These are phyloP conservation scores for Tenthredo scrophulariae DNA, from an alignment of 2,888 invertebrate species.

Conservation along the genomic window DNA sequence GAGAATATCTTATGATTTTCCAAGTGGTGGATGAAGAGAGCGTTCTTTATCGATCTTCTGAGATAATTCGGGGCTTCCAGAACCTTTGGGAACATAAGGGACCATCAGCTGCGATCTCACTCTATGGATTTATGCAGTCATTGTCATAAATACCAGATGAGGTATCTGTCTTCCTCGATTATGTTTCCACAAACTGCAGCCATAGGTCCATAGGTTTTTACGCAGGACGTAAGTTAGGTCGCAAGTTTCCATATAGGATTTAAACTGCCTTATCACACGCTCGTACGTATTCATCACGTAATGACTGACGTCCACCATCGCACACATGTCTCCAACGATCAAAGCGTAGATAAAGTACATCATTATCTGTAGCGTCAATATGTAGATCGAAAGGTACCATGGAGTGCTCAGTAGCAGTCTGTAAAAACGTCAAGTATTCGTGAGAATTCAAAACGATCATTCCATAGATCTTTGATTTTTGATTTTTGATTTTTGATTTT, in stretches of 20 bases:
- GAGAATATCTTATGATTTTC: conserved; percentile 31
- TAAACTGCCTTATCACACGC: conserved; percentile 25
- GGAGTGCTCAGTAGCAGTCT: not conserved
- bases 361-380: not conserved
- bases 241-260: conserved; percentile 30
- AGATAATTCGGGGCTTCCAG: conserved; percentile 34
- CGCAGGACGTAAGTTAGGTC: conserved; percentile 40
- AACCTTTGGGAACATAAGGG: not conserved
- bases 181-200: conserved; percentile 17
- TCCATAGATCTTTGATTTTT: not conserved
- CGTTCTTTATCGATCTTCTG: conserved; percentile 25
- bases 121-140: not conserved
- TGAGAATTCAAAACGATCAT: not conserved
- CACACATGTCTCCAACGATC: conserved; percentile 36
- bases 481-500: not conserved
- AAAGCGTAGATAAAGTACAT: conserved; percentile 35
- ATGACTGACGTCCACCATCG: conserved; percentile 38
- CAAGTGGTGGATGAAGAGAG: conserved; percentile 27
- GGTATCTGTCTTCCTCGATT: conserved; percentile 34
- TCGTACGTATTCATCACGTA: conserved; percentile 39
- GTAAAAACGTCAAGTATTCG: not conserved
- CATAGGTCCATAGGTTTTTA: conserved; percentile 30
- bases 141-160: conserved; percentile 1
- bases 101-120: not conserved
- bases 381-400: not conserved